A percentile compares a stretch with the other conserved stretches of the same genome.
Conservation (phyloP, 2,888 invertebrate genomes). For the Pandemis heparana region DNA sequence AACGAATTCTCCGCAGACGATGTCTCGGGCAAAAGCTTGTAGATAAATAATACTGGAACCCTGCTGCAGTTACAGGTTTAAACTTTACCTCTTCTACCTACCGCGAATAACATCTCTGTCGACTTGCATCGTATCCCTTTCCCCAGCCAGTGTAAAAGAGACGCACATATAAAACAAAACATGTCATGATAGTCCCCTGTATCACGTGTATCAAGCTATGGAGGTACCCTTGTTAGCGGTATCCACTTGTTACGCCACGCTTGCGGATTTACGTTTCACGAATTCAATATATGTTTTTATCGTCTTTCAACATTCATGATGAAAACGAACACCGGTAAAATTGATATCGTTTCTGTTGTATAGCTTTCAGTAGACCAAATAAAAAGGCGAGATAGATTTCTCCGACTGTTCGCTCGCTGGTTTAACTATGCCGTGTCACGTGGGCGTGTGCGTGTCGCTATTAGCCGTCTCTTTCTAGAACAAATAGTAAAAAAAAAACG, state of each 20-base stretch:
- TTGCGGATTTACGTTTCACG: constrained; percentile 8
- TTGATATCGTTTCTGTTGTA: not conserved
- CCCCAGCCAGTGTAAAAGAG: not conserved
- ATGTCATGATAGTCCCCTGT: not conserved
- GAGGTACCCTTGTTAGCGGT: constrained; percentile 35
- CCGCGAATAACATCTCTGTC: not conserved
- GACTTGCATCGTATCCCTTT: not conserved
- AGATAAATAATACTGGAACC: not conserved
- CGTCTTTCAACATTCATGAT: not conserved
- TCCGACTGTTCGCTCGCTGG: no score
- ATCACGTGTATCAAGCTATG: constrained; percentile 12
- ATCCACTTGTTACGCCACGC: constrained; percentile 33
- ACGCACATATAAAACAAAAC: not conserved
- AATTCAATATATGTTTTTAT: not conserved
- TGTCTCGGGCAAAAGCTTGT: no score
- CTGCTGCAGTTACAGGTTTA: not conserved
- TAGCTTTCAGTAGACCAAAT: no score
- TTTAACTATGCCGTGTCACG: no score
- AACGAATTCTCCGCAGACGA: no score
- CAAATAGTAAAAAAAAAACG: no score
- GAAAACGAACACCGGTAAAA: not conserved
- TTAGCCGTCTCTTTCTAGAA: no score
- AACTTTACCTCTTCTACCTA: not conserved
- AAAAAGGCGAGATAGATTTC: no score
- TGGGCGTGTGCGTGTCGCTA: no score